Evolutionary conservation across 2,888 invertebrate species (phyloP), one percentile per base, ranked within the genome.

Genomic region (Synanthedon andrenaeformis): DNA sequence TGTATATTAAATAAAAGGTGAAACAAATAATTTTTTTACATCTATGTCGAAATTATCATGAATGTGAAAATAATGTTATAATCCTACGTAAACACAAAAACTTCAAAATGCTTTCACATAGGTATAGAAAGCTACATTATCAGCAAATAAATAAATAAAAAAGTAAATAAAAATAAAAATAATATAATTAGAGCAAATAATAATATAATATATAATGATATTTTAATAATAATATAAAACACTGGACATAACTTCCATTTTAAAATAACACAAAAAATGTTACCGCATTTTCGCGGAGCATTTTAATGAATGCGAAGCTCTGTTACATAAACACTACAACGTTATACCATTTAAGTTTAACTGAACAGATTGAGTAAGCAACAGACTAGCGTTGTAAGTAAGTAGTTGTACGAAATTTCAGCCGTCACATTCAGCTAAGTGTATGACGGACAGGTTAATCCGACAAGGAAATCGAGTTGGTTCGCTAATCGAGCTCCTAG

Each of bases 381-480:
- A 45, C 35, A 35, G 35, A 35, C 45, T 45, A 45, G 8, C 45
- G 45, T 12, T 45, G 45, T 45, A 45, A 45, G 45, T 45, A 45
- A 45, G 45, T 12, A 45, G 13, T 45, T 45, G 45, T 45, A 45
- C 45, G 45, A 45, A 45, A 45, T 70, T 68, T 66, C 62, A 64
- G 61, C 60, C 67, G 64, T 66, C 64, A 66, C 69, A 71, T 75
- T 49, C 65, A 65, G 65, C 64, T 67, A 66, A 67, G 65, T 69
- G 67, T 72, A 76, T 79, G 76, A 79, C 62, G 70, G 76, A 76
- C 75, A 73, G 69, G 66, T 74, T 82, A 77, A 82, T 82, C 75
- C 76, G 69, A 72, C 72, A 72, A 77, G 78, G 71, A 80, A 82
- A 82, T 82, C 75, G 74, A 79, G 76, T 82, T 82, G 74, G 69